Evolutionary conservation across 2,888 invertebrate genomes (phyloP).

Genomic region (Catonia carolina): DNA sequence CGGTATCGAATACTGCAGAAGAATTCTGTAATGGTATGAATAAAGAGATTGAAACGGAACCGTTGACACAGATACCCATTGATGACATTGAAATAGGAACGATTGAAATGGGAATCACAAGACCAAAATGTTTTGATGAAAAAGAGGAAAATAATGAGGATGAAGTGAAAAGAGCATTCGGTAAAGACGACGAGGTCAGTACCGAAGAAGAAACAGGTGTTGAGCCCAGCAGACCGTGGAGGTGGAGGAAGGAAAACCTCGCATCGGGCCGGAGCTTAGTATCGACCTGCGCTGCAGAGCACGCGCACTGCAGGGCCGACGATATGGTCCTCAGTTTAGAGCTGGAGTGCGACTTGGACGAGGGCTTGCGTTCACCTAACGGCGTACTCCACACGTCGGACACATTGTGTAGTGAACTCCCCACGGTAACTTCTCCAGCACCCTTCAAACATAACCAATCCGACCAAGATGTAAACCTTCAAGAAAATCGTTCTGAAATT

Average conservation of each 20-base stretch:
- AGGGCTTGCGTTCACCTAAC: neutral
- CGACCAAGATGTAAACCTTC: too few species aligned
- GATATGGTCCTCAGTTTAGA: slow-evolving; percentile 2
- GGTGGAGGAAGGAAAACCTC: neutral
- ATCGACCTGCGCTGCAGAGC: slow-evolving; percentile 1
- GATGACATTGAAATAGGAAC: neutral
- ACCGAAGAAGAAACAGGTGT: slow-evolving; percentile 4
- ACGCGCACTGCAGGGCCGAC: neutral
- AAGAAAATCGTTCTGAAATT: too few species aligned
- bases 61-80: neutral
- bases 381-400: neutral
- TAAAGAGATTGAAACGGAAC: neutral
- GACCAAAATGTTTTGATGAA: too few species aligned
- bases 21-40: neutral
- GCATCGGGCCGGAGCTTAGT: neutral
- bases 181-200: neutral
- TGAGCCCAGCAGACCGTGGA: neutral
- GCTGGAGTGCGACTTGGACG: neutral
- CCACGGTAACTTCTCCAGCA: too few species aligned
- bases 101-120: too few species aligned
- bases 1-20: neutral
- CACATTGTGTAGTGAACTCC: neutral
- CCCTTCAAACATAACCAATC: too few species aligned
- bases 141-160: neutral
- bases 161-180: slow-evolving; percentile 13